Conservation (phyloP, 2,888 invertebrate species). For the Apamea sordens region DNA sequence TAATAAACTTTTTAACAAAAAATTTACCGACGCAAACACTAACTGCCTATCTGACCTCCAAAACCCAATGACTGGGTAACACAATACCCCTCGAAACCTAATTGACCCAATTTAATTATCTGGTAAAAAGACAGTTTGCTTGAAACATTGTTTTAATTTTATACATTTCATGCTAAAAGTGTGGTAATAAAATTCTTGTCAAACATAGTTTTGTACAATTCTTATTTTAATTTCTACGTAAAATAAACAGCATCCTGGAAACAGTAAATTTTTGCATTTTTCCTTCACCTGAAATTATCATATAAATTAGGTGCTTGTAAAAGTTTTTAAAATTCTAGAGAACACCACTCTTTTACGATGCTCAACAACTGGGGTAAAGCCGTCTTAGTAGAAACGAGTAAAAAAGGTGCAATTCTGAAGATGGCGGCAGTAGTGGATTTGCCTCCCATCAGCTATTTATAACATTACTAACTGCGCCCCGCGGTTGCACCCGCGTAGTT, state of each 20-base stretch:
- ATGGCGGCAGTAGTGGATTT: too few relatives aligned
- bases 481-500: too few relatives aligned
- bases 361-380: constrained; percentile 2
- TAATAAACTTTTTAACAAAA: too few relatives aligned
- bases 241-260: constrained; percentile 1
- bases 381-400: background rate
- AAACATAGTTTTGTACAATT: background rate
- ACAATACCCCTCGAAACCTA: too few relatives aligned
- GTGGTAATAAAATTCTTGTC: background rate
- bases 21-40: too few relatives aligned
- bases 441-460: too few relatives aligned
- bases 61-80: too few relatives aligned
- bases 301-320: constrained; percentile 17
- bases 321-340: constrained; percentile 21
- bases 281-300: constrained; percentile 29
- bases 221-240: background rate
- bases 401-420: background rate
- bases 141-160: background rate
- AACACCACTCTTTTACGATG: constrained; percentile 10
- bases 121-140: background rate
- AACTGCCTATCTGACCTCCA: too few relatives aligned
- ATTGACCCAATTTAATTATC: background rate
- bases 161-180: background rate
- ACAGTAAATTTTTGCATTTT: background rate
- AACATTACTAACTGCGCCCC: too few relatives aligned